Percentiles rank a stretch among this genome's conserved stretches.
Evolutionary conservation across 2,113 vertebrate species (phyloP).

Genomic region (Epinephelus lanceolatus): DNA sequence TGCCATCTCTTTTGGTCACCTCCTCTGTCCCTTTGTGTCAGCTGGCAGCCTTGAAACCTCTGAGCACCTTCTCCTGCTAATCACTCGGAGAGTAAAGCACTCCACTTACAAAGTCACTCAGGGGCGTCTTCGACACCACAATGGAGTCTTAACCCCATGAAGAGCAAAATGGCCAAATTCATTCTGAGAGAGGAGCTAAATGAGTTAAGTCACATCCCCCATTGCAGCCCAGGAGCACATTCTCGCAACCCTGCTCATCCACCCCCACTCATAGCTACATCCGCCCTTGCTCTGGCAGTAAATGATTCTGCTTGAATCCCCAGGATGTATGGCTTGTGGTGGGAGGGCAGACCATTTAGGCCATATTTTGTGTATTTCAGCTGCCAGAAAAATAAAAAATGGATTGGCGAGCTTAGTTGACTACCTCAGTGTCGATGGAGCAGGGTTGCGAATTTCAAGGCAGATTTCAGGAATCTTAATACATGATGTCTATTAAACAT

Average conservation of each 20-base stretch:
- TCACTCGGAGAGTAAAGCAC: constrained; percentile 51
- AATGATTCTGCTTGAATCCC: constrained; percentile 56
- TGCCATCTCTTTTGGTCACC: constrained; percentile 31
- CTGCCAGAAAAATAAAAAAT: constrained; percentile 19
- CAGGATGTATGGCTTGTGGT: constrained; percentile 55
- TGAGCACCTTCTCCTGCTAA: constrained; percentile 38
- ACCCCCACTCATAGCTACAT: constrained; percentile 49
- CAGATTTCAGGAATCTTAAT: background rate
- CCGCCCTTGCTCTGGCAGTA: constrained; percentile 29
- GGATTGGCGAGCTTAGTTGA: constrained; percentile 10
- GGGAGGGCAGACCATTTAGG: constrained; percentile 51
- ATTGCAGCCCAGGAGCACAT: constrained; percentile 33
- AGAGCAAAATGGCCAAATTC: constrained; percentile 53
- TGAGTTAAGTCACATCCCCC: constrained; percentile 36
- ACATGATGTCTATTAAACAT: too few relatives aligned
- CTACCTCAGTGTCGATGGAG: constrained; percentile 17
- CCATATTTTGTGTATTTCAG: constrained; percentile 42
- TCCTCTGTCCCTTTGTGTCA: constrained; percentile 43
- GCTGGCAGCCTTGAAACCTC: constrained; percentile 38
- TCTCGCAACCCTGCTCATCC: constrained; percentile 26
- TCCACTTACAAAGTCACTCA: constrained; percentile 53
- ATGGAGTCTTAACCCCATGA: constrained; percentile 15
- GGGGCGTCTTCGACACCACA: constrained; percentile 35
- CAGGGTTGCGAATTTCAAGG: background rate
- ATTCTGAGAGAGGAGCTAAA: constrained; percentile 57